phyloP scores from a whole-genome alignment of 2,113 vertebrate genomes.

The Cygnus atratus region DNA sequence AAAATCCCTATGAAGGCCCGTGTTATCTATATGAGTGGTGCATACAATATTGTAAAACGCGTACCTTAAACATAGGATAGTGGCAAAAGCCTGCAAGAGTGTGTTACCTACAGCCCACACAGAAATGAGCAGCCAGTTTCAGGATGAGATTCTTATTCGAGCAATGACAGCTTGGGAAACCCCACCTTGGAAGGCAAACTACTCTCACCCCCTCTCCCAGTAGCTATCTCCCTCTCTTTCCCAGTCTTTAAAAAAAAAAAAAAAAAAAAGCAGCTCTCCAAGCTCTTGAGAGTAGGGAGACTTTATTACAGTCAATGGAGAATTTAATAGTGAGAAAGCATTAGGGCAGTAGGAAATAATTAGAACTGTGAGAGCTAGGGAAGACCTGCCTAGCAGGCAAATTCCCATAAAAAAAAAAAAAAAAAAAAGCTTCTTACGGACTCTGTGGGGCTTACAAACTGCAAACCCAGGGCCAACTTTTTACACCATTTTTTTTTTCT shows the following conservation, averaged over 20 bases:
- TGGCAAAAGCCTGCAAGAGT: slow-evolving; percentile 3
- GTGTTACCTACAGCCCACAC: neutral
- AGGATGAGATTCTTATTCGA: slow-evolving; percentile 25
- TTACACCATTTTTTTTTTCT: slow-evolving; percentile 39
- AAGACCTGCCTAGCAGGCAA: slow-evolving; percentile 71
- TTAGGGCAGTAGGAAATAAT: slow-evolving; percentile 75
- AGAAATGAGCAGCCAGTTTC: slow-evolving; percentile 59
- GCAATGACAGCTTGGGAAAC: slow-evolving; percentile 35
- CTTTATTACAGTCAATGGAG: slow-evolving; percentile 62
- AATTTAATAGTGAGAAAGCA: slow-evolving; percentile 70
- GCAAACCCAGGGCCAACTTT: slow-evolving; percentile 50
- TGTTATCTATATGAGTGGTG: neutral
- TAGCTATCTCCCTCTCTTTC: neutral
- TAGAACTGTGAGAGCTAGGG: slow-evolving; percentile 66
- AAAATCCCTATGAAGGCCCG: neutral
- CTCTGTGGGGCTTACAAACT: slow-evolving; percentile 43
- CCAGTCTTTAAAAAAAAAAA: neutral
- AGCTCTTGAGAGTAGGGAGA: slow-evolving; percentile 66
- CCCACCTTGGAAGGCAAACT: slow-evolving; percentile 33
- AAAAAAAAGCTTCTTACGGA: slow-evolving; percentile 28
- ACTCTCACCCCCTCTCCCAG: neutral
- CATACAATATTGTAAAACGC: neutral
- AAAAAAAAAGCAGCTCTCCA: neutral
- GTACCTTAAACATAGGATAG: neutral
- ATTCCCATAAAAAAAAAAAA: slow-evolving; percentile 16